Base-by-base conservation (phyloP, 2,113 vertebrate species). In the Otis tarda region DNA sequence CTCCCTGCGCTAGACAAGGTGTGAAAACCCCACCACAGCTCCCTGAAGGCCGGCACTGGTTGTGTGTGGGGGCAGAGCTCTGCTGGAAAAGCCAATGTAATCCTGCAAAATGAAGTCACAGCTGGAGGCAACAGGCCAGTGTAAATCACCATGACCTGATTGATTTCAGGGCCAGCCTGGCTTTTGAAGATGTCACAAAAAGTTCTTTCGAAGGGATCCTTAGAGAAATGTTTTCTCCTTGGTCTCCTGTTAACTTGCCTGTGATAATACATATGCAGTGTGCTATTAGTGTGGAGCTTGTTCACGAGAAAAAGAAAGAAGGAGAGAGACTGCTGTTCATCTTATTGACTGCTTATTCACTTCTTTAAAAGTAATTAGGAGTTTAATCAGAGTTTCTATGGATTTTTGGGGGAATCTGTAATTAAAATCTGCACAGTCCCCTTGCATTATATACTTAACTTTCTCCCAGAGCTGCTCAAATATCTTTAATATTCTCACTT, bases 291-390 rank as follows among this genome's bases (percentile, higher is more conserved):
- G 30, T 87, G 69, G 78, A 93, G 56, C 30, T 89, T 91, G 45
- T 75, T 94, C 64, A 70, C 8, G 12, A 68, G 78, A 77, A 90
- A 86, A 87, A 86, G 93, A 82, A 89, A 82, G 78, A 76, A 91
- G 82, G 84, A 80, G 59, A 93, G 65, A 94, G 81, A 83, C 84
- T 89, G 91, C 89, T 94, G 87, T 97, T 97, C 90, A 87, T 97
- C 94, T 90, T 95, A 97, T 96, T 96, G 97, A 97, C 96, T 53
- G 61, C 88, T 97, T 97, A 95, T 95, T 97, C 94, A 93, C 93
- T 96, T 94, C 96, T 97, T 96, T 97, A 93, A 96, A 97, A 97
- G 97, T 96, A 95, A 97, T 97, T 97, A 96, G 95, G 91, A 91
- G 81, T 96, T 97, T 97, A 97, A 97, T 97, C 97, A 97, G 94